Conservation (phyloP, 2,113 vertebrate species). For the Melanerpes aurifrons region DNA sequence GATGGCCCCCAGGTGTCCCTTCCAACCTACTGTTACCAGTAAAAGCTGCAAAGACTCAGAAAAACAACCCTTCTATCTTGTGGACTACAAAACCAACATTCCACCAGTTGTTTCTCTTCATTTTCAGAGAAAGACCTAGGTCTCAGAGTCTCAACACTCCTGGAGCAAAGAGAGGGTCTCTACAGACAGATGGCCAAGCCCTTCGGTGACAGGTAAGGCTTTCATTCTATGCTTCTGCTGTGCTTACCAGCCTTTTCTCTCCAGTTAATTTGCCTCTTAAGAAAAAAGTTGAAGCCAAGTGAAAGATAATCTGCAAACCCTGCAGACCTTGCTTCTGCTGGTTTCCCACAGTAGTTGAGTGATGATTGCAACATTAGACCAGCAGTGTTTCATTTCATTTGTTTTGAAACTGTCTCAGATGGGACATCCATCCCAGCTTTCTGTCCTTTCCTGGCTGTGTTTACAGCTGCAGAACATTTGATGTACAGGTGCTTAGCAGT, state of each 20-base stretch:
- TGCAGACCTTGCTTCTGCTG: neutral
- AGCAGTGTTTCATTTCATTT: neutral
- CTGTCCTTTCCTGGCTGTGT: neutral
- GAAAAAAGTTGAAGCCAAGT: neutral
- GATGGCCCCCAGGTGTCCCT: neutral
- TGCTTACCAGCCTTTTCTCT: neutral
- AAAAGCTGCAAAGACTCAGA: neutral
- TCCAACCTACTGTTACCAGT: neutral
- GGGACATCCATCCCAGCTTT: neutral
- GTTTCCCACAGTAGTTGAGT: neutral
- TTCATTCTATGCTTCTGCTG: neutral
- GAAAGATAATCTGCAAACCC: neutral
- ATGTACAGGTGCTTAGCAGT: neutral
- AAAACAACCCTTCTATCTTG: neutral
- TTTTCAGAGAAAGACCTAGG: neutral
- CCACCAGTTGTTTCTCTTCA: neutral
- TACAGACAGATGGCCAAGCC: neutral
- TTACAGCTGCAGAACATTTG: neutral
- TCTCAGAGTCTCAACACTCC: neutral
- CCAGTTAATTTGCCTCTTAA: neutral
- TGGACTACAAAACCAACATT: neutral
- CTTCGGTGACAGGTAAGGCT: neutral
- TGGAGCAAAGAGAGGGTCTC: neutral
- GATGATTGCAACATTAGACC: neutral
- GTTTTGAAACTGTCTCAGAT: neutral